Conservation (phyloP, 1,140 invertebrate genomes). For the Gonioctena quinquepunctata region DNA sequence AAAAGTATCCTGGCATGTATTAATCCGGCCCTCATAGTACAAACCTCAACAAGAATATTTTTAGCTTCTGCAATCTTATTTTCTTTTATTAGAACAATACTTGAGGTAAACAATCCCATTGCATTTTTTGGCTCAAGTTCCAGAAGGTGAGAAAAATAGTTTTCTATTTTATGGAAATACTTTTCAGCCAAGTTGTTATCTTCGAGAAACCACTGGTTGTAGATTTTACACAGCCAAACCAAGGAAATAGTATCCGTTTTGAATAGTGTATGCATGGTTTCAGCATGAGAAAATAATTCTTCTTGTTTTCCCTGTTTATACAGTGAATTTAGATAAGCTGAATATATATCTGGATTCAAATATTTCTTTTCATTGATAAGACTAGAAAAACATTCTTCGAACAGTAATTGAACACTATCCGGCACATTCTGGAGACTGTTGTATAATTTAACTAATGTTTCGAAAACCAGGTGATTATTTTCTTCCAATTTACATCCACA, state of each 20-base stretch:
- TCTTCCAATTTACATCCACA: background rate
- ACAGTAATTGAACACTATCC: background rate
- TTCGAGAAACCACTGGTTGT: constrained; percentile 58
- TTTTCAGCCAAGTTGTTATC: constrained; percentile 50
- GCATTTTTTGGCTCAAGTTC: constrained; percentile 61
- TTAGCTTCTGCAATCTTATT: constrained; percentile 62
- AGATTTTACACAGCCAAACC: constrained; percentile 67
- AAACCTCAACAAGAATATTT: constrained; percentile 54
- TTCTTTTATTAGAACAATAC: constrained; percentile 59
- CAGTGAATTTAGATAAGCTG: constrained; percentile 62
- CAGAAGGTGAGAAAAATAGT: constrained; percentile 57
- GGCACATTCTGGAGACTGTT: background rate
- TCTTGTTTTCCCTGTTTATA: constrained; percentile 58
- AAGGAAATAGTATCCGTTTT: constrained; percentile 58
- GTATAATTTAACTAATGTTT: constrained; percentile 5
- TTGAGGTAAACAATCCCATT: constrained; percentile 64
- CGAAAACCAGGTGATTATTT: constrained; percentile 2
- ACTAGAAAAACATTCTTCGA: constrained; percentile 17
- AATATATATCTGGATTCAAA: constrained; percentile 55
- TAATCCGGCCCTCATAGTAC: constrained; percentile 43
- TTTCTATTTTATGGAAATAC: constrained; percentile 56
- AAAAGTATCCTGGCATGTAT: constrained; percentile 58
- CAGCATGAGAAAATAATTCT: constrained; percentile 57
- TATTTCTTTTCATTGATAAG: background rate
- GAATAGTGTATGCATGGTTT: constrained; percentile 59